Evolutionary conservation across 2,888 invertebrate species (phyloP), one percentile per base, ranked within the genome.

Genomic region (Mystacides longicornis): DNA sequence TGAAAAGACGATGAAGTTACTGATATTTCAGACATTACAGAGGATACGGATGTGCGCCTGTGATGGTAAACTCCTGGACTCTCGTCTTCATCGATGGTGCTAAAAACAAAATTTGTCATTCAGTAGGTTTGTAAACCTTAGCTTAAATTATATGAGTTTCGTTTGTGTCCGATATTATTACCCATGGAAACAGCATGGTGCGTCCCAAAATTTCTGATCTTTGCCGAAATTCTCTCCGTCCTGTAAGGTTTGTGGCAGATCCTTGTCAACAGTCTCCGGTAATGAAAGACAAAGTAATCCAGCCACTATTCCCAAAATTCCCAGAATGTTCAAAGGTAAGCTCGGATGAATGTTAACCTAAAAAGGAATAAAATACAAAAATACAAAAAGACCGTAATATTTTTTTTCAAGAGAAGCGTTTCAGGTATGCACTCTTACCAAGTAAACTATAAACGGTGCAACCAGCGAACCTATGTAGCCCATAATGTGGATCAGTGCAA

Each of bases 151-250:
- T n/a, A n/a, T n/a, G n/a, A n/a, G n/a, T n/a, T n/a, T n/a, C n/a
- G n/a, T n/a, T n/a, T n/a, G n/a, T n/a, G n/a, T n/a, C n/a, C n/a
- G n/a, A 7, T 3, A 37, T 37, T 37, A 14, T 70, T 70, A 86
- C 82, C 83, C 85, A 31, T 81, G 78, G 16, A n/a, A 37, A 63
- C 82, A 77, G 64, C 89, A 91, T 37, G 90, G 92, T 64, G 85
- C 86, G 61, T 92, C 89, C 82, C 88, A 88, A 65, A 92, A 83
- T 61, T 77, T 81, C 70, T 92, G 92, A 56, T 87, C 80, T 56
- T 78, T 80, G 2, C 92, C 93, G 64, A 93, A 93, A 64, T 87
- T 80, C 72, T 93, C 92, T 11, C 93, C 93, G 67, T 93, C 93
- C 59, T 83, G 83, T 7, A 93, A 71, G 0, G 91, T 90, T 68